Conservation (phyloP, 2,797 vertebrate genomes). For the Eulemur albifrons region DNA sequence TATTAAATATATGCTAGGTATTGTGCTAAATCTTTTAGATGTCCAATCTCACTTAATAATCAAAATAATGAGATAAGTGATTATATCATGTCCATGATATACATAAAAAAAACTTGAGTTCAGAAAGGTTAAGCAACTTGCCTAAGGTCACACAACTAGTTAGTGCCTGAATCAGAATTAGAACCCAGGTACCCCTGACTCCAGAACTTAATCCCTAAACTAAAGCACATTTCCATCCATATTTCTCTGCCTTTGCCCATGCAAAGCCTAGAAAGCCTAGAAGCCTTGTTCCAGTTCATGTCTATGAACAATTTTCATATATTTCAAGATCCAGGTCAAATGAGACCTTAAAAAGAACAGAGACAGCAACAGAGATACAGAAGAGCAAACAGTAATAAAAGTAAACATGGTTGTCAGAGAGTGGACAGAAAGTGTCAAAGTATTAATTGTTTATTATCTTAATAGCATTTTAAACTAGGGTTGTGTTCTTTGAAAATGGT, state of each 20-base stretch:
- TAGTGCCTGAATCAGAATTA: not conserved
- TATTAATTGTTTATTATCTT: not conserved
- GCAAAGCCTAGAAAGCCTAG: not conserved
- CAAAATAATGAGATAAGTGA: not conserved
- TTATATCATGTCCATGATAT: not conserved
- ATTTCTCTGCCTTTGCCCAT: not conserved
- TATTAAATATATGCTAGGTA: not conserved
- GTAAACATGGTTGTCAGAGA: not conserved
- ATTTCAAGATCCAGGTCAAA: not conserved
- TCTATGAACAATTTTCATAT: not conserved
- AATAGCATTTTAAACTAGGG: not conserved
- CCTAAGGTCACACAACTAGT: not conserved
- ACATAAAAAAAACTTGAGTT: not conserved
- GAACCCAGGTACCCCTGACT: not conserved
- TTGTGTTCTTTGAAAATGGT: not conserved
- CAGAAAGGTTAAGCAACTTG: not conserved
- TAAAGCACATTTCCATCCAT: not conserved
- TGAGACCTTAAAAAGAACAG: not conserved
- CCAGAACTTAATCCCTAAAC: not conserved
- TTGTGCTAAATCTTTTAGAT: not conserved
- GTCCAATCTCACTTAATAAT: not conserved
- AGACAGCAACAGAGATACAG: not conserved
- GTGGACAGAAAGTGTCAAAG: not conserved
- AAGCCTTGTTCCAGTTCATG: not conserved
- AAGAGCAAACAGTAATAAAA: not conserved